A percentile compares a stretch with the other conserved stretches of the same genome.
Evolutionary conservation across 1,140 invertebrate genomes (phyloP).

Genomic region (Gonatopus flavifemur): DNA sequence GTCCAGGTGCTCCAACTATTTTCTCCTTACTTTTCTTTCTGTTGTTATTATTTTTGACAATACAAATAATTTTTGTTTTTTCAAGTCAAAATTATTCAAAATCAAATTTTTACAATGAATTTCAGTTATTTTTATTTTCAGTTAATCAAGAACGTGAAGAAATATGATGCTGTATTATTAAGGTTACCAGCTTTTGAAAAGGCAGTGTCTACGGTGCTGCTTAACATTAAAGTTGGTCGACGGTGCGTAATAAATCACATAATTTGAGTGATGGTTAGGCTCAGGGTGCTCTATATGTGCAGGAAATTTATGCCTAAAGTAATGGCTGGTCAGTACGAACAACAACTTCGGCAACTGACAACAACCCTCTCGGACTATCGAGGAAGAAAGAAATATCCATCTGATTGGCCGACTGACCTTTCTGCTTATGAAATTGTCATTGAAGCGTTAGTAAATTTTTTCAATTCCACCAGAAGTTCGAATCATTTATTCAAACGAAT

Average conservation of each 20-base stretch:
- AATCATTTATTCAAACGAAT: conserved; percentile 4
- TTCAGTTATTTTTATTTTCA: conserved; percentile 51
- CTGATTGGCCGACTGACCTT: conserved; percentile 70
- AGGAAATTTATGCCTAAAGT: conserved; percentile 89
- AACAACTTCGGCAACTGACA: conserved; percentile 76
- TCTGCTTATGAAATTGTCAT: conserved; percentile 83
- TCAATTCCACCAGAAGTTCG: conserved; percentile 28
- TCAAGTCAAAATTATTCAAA: conserved; percentile 8
- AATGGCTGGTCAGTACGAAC: conserved; percentile 80
- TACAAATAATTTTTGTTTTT: not conserved
- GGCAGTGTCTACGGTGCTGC: conserved; percentile 76
- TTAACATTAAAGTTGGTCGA: conserved; percentile 80
- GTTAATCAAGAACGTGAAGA: conserved; percentile 80
- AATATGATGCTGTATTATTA: conserved; percentile 71
- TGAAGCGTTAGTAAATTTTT: conserved; percentile 83
- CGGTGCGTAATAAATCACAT: conserved; percentile 62
- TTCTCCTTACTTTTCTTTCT: not conserved
- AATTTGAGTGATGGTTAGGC: conserved; percentile 49
- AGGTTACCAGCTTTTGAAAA: conserved; percentile 82
- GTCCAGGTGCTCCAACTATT: not conserved
- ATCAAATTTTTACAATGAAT: too few relatives aligned
- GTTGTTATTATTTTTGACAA: conserved; percentile 11
- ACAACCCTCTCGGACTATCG: conserved; percentile 82
- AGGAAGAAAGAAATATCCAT: conserved; percentile 69
- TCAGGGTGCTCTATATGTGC: conserved; percentile 57